phyloP scores from a whole-genome alignment of 1,140 invertebrate genomes.

The Drosophila littoralis region DNA sequence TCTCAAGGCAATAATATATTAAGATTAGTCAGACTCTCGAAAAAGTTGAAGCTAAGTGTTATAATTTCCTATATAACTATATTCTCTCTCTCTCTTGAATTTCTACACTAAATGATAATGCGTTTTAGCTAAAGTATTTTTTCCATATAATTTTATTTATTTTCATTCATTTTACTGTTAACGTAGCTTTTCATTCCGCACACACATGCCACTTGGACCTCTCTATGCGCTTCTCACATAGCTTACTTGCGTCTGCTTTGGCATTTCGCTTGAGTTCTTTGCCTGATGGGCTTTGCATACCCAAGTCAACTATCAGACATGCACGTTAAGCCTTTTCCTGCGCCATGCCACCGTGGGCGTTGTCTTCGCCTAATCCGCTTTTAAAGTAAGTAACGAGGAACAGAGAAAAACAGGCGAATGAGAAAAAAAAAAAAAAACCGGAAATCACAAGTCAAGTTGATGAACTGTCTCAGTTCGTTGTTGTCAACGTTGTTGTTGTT shows the following conservation, averaged over 20 bases:
- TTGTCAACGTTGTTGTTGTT: slow-evolving; percentile 39
- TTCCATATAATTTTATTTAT: too few relatives aligned
- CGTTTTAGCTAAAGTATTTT: too few relatives aligned
- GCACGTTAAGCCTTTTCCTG: slow-evolving; percentile 39
- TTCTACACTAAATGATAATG: too few relatives aligned
- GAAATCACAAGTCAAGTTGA: slow-evolving; percentile 82
- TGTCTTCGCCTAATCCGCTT: slow-evolving; percentile 78
- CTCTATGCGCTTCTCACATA: background rate
- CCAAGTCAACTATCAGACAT: slow-evolving; percentile 59
- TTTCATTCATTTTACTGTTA: background rate
- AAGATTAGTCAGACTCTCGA: too few relatives aligned
- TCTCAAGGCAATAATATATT: too few relatives aligned
- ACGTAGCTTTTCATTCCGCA: background rate
- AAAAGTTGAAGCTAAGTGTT: too few relatives aligned
- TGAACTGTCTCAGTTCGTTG: slow-evolving; percentile 68
- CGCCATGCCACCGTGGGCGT: slow-evolving; percentile 73
- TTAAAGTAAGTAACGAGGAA: slow-evolving; percentile 67
- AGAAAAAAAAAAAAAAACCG: slow-evolving; percentile 61
- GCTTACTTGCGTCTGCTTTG: slow-evolving; percentile 17
- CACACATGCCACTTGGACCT: background rate
- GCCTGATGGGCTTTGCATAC: slow-evolving; percentile 33
- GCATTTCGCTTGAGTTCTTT: slow-evolving; percentile 8
- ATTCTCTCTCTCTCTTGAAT: too few relatives aligned
- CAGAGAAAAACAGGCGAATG: slow-evolving; percentile 23
- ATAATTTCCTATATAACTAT: too few relatives aligned